phyloP scores from a whole-genome alignment of 2,113 vertebrate species.

The Orthonyx spaldingii region DNA sequence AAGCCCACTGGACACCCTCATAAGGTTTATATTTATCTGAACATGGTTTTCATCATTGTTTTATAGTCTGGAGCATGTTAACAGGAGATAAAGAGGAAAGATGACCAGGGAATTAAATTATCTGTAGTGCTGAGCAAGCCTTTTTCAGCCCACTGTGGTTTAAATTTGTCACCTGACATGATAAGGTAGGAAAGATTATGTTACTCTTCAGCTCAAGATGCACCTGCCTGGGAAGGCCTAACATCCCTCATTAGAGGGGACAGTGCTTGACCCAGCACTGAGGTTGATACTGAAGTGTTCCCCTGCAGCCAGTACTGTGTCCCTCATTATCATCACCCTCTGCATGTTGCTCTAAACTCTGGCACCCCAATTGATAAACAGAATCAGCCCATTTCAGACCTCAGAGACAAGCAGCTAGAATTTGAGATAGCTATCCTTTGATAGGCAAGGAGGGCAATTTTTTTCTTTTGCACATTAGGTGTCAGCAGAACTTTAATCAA shows the following conservation, averaged over 20 bases:
- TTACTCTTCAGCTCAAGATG: not conserved
- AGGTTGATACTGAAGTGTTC: not conserved
- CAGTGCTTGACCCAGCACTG: not conserved
- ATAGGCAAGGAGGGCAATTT: not conserved
- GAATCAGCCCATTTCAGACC: not conserved
- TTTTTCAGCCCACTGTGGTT: slow-evolving; percentile 1
- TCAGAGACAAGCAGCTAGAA: not conserved
- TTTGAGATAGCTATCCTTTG: not conserved
- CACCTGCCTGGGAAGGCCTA: slow-evolving; percentile 26
- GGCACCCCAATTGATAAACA: not conserved
- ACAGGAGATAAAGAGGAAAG: slow-evolving; percentile 23
- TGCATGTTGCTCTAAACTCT: not conserved
- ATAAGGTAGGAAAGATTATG: slow-evolving; percentile 38
- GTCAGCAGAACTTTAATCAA: slow-evolving; percentile 1
- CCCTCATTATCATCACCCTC: slow-evolving; percentile 4
- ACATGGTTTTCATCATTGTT: not conserved
- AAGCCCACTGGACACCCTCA: not conserved
- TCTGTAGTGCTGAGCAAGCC: slow-evolving; percentile 7
- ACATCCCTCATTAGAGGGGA: slow-evolving; percentile 19
- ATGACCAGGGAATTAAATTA: slow-evolving; percentile 34
- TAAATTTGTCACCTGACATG: slow-evolving; percentile 50
- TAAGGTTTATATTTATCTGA: not conserved
- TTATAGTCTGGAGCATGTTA: not conserved
- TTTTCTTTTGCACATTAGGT: not conserved
- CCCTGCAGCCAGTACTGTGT: not conserved